Conservation (phyloP, 2,888 invertebrate species). For the Synanthedon tipuliformis region DNA sequence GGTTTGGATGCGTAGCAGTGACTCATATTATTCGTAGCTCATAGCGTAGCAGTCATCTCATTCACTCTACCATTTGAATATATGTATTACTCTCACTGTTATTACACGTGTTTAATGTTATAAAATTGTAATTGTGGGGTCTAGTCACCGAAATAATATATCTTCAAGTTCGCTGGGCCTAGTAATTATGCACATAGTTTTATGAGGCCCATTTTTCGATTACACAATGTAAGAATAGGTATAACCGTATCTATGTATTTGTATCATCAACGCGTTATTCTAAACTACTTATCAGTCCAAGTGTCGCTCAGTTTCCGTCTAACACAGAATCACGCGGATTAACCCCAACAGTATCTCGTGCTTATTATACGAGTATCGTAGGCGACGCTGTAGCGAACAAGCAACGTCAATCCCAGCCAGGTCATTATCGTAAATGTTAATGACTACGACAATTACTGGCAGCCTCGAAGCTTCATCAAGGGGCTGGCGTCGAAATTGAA, state of each 20-base stretch:
- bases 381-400: slow-evolving; percentile 32
- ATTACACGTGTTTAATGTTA: no score
- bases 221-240: slow-evolving; percentile 15
- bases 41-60: no score
- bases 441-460: slow-evolving; percentile 58
- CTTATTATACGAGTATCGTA: slow-evolving; percentile 27
- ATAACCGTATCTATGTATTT: slow-evolving; percentile 6
- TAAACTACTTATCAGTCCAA: not conserved
- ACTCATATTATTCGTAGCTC: no score
- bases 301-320: slow-evolving; percentile 5
- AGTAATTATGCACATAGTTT: no score
- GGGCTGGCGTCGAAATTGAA: slow-evolving; percentile 43
- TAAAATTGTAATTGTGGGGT: no score
- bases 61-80: no score
- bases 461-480: slow-evolving; percentile 39
- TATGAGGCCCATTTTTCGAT: no score
- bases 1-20: no score
- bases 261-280: not conserved
- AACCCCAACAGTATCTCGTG: slow-evolving; percentile 27
- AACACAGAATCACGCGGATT: slow-evolving; percentile 17
- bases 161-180: no score
- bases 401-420: slow-evolving; percentile 47
- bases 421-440: slow-evolving; percentile 66
- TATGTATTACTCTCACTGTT: no score
- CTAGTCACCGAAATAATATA: no score